phyloP scores from a whole-genome alignment of 2,888 invertebrate genomes.

The Meloe dianella region DNA sequence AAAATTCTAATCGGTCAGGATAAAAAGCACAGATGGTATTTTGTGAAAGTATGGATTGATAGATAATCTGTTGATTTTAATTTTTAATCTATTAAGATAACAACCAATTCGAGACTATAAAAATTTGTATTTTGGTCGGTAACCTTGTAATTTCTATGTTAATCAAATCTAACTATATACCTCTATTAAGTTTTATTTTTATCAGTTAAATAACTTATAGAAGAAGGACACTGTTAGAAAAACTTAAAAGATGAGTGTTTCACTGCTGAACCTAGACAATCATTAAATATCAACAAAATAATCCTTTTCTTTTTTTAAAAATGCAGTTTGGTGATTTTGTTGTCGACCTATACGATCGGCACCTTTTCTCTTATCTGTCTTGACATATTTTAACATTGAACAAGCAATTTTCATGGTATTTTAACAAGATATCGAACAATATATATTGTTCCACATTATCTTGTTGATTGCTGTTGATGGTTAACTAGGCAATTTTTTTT shows the following conservation, averaged over 20 bases:
- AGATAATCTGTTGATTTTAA: not conserved
- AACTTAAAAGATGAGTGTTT: too few species aligned
- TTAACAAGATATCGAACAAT: constrained; percentile 24
- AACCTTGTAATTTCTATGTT: not conserved
- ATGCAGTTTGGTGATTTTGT: not conserved
- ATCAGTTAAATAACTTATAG: not conserved
- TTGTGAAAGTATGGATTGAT: not conserved
- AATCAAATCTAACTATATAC: not conserved
- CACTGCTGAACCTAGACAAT: too few species aligned
- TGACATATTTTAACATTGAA: constrained; percentile 8
- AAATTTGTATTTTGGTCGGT: not conserved
- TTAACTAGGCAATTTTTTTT: not conserved
- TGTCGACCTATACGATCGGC: not conserved
- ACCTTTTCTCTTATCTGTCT: not conserved
- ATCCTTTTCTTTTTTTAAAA: too few species aligned
- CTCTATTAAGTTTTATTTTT: not conserved
- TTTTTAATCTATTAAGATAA: not conserved
- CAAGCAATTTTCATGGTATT: constrained; percentile 27
- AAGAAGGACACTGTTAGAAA: not conserved
- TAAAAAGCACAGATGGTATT: not conserved
- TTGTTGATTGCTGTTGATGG: constrained; percentile 6
- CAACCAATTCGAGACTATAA: not conserved
- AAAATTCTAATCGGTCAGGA: not conserved
- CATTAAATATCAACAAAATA: not conserved
- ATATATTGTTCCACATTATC: not conserved